Evolutionary conservation across 2,113 vertebrate genomes (phyloP).

Genomic region (Callopanchax toddi): DNA sequence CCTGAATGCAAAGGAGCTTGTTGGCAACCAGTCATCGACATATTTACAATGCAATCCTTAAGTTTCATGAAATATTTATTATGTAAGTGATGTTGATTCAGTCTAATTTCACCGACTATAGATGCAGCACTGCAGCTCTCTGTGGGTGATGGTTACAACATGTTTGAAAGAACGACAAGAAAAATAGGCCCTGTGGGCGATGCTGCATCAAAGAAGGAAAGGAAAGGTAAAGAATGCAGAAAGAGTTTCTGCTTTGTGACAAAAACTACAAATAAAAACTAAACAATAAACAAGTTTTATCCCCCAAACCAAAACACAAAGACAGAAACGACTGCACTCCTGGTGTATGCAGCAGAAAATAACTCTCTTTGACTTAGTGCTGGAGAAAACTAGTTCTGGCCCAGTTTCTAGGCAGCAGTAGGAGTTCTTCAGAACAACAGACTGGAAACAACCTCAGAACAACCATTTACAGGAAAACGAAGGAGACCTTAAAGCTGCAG

Average conservation of each 20-base stretch:
- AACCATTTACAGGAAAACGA: background rate
- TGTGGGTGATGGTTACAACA: background rate
- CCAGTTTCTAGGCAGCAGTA: conserved; percentile 19
- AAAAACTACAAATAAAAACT: conserved; percentile 4
- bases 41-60: background rate
- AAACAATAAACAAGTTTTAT: background rate
- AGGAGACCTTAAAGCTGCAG: background rate
- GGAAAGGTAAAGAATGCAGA: background rate
- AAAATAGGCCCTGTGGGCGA: background rate
- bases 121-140: background rate
- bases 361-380: background rate
- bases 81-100: background rate
- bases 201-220: background rate
- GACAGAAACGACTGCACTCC: background rate
- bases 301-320: background rate
- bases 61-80: background rate
- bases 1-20: no score
- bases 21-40: background rate
- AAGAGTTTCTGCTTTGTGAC: background rate
- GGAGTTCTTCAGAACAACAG: background rate
- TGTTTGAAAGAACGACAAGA: background rate
- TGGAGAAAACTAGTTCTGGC: conserved; percentile 1
- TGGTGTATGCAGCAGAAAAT: conserved; percentile 2
- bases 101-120: background rate
- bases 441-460: background rate